Evolutionary conservation across 2,113 vertebrate species (phyloP), one percentile per base, ranked within the genome.

Genomic region (Silurus asotus): DNA sequence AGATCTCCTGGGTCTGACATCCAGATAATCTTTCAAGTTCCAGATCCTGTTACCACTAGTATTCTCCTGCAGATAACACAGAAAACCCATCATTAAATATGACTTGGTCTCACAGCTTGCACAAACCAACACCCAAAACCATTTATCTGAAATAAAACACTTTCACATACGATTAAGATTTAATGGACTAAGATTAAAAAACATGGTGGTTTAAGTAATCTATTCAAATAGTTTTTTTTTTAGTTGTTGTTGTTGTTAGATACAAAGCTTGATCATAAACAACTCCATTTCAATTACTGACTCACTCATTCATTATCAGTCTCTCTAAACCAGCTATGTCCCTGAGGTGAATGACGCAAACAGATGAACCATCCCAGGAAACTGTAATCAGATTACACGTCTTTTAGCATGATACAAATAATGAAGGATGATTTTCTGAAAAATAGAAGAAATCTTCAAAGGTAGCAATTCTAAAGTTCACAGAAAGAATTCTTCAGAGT

Each of bases 21-120:
- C 90, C 87, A 88, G 86, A 55, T 89, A 93, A 94, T 94, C 92
- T 88, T 85, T 93, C 93, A 93, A 91, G 89, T 88, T 93, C 88
- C 1, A 84, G 88, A 88, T 91, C 88, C 77, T 87, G 89, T 87
- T 82, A 19, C 10, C 80, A 49, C 45, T n/a, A 59, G 61, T 0
- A 58, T 55, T 59, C 0, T 75, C 78, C 89, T 90, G 62, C 37
- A 84, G 56, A 84, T 72, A 62, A 82, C 15, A 89, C 28, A 89
- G 51, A 81, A 76, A 4, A 83, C n/a, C 74, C 25, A 53, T 84
- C 55, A 85, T 28, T 84, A 72, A 80, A 58, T 72, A 89, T 53
- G 15, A 81, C 62, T 55, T 49, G 23, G n/a, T 55, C 74, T 25
- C 51, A 76, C 0, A 53, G 74, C 20, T 76, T 53, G 5, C 23